phyloP scores from a whole-genome alignment of 2,113 vertebrate genomes.

The human (Homo sapiens) region DNA sequence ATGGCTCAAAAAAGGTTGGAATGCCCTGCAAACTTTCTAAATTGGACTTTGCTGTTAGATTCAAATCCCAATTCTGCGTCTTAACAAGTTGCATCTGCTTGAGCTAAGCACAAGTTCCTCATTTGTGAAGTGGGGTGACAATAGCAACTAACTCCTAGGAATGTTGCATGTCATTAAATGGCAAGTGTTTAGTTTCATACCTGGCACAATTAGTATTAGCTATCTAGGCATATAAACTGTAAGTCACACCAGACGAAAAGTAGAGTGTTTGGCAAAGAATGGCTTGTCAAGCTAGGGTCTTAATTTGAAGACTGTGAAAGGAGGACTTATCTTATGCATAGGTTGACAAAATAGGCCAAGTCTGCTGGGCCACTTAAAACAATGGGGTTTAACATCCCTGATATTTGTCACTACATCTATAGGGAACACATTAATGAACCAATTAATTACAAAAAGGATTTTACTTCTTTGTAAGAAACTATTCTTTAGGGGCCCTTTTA shows the following conservation, averaged over 20 bases:
- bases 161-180: background rate
- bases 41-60: background rate
- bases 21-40: background rate
- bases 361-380: background rate
- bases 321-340: background rate
- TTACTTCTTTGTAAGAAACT: background rate
- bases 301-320: background rate
- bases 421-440: background rate
- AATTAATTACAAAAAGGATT: slow-evolving; percentile 17
- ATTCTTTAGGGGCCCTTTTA: background rate
- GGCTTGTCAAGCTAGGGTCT: background rate
- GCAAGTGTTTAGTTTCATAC: background rate
- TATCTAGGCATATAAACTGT: background rate
- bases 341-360: background rate
- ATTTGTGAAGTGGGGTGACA: background rate
- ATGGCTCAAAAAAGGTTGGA: background rate
- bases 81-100: background rate
- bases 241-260: background rate
- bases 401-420: background rate
- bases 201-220: background rate
- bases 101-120: background rate
- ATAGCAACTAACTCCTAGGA: background rate
- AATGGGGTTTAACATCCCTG: background rate
- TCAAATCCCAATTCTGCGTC: background rate
- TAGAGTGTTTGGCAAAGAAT: background rate